phyloP scores from a whole-genome alignment of 2,797 vertebrate genomes.

The Chelidonichthys spinosus region DNA sequence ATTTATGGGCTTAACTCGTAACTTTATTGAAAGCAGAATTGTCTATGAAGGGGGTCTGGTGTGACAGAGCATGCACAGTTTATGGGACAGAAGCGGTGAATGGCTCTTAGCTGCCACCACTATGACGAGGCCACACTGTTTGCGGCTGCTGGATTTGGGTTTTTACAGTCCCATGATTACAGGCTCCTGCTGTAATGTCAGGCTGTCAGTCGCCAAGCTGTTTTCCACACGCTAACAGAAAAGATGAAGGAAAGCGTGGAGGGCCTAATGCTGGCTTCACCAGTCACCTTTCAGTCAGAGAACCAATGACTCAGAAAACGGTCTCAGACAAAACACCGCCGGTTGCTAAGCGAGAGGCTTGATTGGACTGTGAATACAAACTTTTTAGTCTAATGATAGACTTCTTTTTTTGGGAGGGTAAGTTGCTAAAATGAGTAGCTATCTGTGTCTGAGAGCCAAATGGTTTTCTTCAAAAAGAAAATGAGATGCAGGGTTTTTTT shows the following conservation, averaged over 20 bases:
- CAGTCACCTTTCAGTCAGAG: conserved; percentile 78
- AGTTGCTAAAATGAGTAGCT: conserved; percentile 73
- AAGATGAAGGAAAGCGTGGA: conserved; percentile 72
- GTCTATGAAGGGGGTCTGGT: conserved; percentile 77
- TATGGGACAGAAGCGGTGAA: conserved; percentile 76
- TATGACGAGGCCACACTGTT: conserved; percentile 83
- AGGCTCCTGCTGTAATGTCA: conserved; percentile 84
- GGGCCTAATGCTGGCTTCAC: conserved; percentile 69
- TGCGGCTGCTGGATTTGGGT: conserved; percentile 85
- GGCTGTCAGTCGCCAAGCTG: conserved; percentile 82
- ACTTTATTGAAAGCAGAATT: conserved; percentile 74
- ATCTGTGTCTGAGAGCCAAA: conserved; percentile 45
- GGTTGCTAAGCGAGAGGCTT: conserved; percentile 67
- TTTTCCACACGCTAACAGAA: conserved; percentile 81
- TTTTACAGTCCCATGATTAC: conserved; percentile 87
- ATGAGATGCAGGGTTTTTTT: conserved; percentile 36
- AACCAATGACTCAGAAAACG: conserved; percentile 70
- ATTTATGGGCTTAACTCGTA: conserved; percentile 56
- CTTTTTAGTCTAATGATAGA: conserved; percentile 71
- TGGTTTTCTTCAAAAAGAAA: conserved; percentile 55
- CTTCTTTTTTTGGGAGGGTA: conserved; percentile 57
- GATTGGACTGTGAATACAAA: conserved; percentile 70
- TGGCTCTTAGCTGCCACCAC: conserved; percentile 77
- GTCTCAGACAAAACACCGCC: conserved; percentile 65
- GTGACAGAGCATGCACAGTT: conserved; percentile 73